phyloP scores from a whole-genome alignment of 2,113 vertebrate genomes.

The Pachycephala philippinensis region DNA sequence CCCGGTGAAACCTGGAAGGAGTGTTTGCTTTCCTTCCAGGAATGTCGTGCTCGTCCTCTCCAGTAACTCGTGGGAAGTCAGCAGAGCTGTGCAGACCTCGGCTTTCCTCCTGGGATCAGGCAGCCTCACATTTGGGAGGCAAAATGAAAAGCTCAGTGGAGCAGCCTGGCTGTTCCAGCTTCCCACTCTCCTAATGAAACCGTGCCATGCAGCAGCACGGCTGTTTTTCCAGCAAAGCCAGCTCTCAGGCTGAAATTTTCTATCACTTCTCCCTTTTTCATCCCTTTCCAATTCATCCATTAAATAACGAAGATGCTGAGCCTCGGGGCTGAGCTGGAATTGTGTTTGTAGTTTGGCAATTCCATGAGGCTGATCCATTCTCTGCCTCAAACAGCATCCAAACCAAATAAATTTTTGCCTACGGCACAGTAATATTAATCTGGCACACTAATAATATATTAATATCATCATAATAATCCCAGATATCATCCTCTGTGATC shows the following conservation, averaged over 20 bases:
- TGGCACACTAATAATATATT: neutral
- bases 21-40: neutral
- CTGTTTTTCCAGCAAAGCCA: neutral
- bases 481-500: neutral
- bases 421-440: neutral
- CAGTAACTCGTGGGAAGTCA: fast-evolving
- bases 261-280: neutral
- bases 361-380: neutral
- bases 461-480: neutral
- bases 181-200: neutral
- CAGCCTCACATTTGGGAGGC: neutral
- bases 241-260: neutral
- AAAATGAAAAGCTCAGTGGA: neutral
- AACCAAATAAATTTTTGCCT: neutral
- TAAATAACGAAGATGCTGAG: neutral
- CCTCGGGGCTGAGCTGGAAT: neutral
- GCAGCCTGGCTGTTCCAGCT: neutral
- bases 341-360: fast-evolving
- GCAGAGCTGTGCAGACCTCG: neutral
- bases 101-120: neutral
- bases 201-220: neutral
- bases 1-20: neutral
- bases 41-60: neutral
- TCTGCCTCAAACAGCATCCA: neutral
- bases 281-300: neutral